Conservation (phyloP, 2,888 invertebrate genomes). For the Pterostichus madidus region DNA sequence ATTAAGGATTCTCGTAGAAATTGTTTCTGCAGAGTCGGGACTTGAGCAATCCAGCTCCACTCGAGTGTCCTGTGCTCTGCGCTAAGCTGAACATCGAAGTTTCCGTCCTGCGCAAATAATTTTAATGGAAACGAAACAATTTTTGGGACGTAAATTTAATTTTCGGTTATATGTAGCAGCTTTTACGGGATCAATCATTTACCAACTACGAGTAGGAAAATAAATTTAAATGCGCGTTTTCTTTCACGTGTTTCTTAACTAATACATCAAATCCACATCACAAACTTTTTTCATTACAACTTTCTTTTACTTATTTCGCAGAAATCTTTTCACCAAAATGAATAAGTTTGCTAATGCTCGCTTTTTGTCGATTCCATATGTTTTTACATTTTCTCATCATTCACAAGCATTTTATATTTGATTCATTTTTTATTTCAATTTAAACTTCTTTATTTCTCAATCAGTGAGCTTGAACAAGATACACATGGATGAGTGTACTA, state of each 20-base stretch:
- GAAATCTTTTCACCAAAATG: slow-evolving; percentile 51
- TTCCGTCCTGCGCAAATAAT: neutral
- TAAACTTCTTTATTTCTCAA: too few species aligned
- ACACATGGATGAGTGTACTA: too few species aligned
- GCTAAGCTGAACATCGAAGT: neutral
- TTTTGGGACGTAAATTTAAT: slow-evolving; percentile 37
- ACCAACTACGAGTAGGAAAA: slow-evolving; percentile 30
- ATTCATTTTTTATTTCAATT: slow-evolving; percentile 20
- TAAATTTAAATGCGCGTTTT: slow-evolving; percentile 44
- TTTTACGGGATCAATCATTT: slow-evolving; percentile 44
- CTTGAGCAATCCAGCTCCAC: neutral
- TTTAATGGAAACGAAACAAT: slow-evolving; percentile 36
- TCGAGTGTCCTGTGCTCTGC: neutral
- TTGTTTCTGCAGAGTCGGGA: slow-evolving; percentile 31
- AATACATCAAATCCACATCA: slow-evolving; percentile 54
- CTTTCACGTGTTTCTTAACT: slow-evolving; percentile 51
- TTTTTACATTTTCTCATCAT: slow-evolving; percentile 19
- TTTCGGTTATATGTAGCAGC: slow-evolving; percentile 33
- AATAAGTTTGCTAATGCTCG: slow-evolving; percentile 54
- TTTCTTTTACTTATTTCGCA: slow-evolving; percentile 39
- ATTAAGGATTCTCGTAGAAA: slow-evolving; percentile 43
- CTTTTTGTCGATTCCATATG: slow-evolving; percentile 42
- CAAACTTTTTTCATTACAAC: slow-evolving; percentile 62
- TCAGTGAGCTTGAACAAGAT: too few species aligned
- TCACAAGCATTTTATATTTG: slow-evolving; percentile 4